Base-by-base conservation (phyloP, 35 echinoderm and acorn worm species). In the Diadema setosum region DNA sequence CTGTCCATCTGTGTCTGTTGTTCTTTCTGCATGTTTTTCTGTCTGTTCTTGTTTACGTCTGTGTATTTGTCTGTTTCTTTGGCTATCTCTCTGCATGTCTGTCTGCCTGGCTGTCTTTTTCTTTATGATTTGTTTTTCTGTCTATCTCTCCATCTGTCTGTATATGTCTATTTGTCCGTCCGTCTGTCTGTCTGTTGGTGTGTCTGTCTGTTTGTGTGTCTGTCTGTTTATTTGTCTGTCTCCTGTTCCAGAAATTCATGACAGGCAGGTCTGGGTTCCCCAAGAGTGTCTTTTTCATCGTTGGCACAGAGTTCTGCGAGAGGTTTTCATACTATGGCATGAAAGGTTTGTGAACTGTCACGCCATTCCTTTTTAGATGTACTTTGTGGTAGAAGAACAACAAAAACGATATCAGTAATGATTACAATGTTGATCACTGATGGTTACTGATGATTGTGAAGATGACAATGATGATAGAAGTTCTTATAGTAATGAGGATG, bases 301-400 rank as follows among this genome's bases (percentile, higher is more conserved):
- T 98, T 21, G 91, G 95, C 4, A 98, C 92, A 50, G 95, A 98
- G 74, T 98, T 98, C 63, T 98, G 95, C 81, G 95, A 98, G 58
- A 83, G 95, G 58, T 98, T 94, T 61, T 94, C 91, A 34, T 98
- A 94, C 85, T 98, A 98, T 94, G 91, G 95, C 25, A 98, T 98
- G 95, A 90, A 90, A 89, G 92, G 95, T 98, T 91, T 45, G 42
- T 45, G 30, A 7, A 27, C 37, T 26, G 11, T 33, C 29, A 8
- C 8, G 29, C 8, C 65, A 7, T 23, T 11, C 11, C 12, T 20
- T 20, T 27, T 70, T 9, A 23, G 31, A 12, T 70, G 8, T 14
- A 70, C 31, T 27, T 23, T 12, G 7, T 14, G 8, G 31, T n/a
- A n/a, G n/a, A n/a, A n/a, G n/a, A n/a, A n/a, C n/a, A n/a, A n/a